Base-by-base conservation (phyloP, 35 echinoderm and acorn worm species). In the Apostichopus californicus region DNA sequence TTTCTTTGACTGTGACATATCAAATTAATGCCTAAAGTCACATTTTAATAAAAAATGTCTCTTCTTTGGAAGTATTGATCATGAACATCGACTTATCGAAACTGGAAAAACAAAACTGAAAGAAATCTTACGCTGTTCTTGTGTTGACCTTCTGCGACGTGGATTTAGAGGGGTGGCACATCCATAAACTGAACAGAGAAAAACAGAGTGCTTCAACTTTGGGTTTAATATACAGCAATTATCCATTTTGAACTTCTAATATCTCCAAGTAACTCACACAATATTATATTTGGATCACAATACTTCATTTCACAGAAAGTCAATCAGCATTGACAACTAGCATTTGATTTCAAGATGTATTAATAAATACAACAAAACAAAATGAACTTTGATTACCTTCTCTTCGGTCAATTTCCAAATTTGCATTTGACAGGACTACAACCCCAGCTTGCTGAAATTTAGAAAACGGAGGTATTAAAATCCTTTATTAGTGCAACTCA, bases 401-500 rank as follows among this genome's bases (percentile, higher is more conserved):
- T 56, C 96, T 94, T n/a, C 77, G 52, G 9, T 80, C 84, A 9
- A 95, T 87, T 59, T 57, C 54, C 26, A 97, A 14, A 81, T 56
- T 25, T 1, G 93, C 91, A 91, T 93, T 97, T 17, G 96, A 94
- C 9, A 97, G 75, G 1, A 97, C 93, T 57, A 93, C 81, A 5
- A 97, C 77, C 11, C 96, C 96, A 54, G 96, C 85, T 79, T 94
- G 78, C 93, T 96, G 61, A 24, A 92, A 92, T 14, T 68, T 14
- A 68, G 64, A 68, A 18, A 68, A 68, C 11, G 11, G 64, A 68
- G 34, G 34, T 46, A 46, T 46, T 46, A 46, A 46, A 46, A 46
- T 46, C 34, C 34, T 46, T 46, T 46, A 46, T 46, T 46, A 46
- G 34, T 46, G 34, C 34, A 46, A 46, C 34, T 46, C 34, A 46